A percentile compares a stretch with the other conserved stretches of the same genome.
These are phyloP conservation scores for Gymnothorax reevesii DNA, from an alignment of 2,797 vertebrate species.

Conservation along the genomic window DNA sequence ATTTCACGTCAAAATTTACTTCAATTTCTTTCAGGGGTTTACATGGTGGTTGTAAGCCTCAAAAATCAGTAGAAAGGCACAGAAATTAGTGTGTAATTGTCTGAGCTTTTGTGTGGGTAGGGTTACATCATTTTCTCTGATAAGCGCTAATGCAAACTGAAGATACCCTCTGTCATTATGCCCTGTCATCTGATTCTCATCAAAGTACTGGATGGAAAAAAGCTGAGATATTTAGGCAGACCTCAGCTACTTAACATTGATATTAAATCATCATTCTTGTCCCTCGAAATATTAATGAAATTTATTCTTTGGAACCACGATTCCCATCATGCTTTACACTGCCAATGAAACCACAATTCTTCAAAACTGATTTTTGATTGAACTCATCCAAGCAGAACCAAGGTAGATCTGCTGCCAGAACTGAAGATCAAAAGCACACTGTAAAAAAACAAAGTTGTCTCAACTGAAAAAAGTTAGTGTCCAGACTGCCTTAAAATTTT, in stretches of 20 bases:
- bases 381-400: not conserved
- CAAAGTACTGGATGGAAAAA: not conserved
- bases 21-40: not conserved
- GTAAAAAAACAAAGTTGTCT: too few species aligned
- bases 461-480: too few species aligned
- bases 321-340: not conserved
- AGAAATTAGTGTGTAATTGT: not conserved
- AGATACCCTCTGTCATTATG: not conserved
- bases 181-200: not conserved
- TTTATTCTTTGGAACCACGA: not conserved
- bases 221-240: not conserved
- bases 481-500: too few species aligned
- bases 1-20: not conserved
- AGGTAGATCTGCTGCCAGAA: not conserved
- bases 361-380: not conserved
- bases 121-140: not conserved
- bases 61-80: not conserved
- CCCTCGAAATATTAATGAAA: not conserved
- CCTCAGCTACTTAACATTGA: not conserved
- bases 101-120: too few species aligned
- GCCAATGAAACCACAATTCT: not conserved
- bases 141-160: not conserved
- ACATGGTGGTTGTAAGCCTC: not conserved
- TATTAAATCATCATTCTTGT: not conserved
- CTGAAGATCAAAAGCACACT: not conserved